Base-by-base conservation (phyloP, 2,797 vertebrate genomes). In the Eulemur albifrons region DNA sequence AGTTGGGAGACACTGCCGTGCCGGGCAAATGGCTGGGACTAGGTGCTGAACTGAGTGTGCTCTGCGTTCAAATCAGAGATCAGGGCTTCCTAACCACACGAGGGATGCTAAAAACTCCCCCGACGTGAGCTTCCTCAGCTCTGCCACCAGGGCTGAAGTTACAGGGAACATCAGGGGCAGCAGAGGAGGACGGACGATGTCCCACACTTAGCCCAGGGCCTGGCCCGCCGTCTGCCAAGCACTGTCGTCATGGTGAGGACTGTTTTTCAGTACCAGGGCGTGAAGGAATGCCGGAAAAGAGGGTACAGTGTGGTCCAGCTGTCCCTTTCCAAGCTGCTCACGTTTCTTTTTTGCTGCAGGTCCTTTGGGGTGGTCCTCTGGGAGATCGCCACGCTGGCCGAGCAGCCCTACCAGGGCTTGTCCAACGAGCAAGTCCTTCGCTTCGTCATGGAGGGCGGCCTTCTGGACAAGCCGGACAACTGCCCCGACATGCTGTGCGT, bases 381-480 rank as follows among this genome's bases (percentile, higher is more conserved):
- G 99, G 99, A 99, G 98, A 99, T 99, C 0, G 99, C 99, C 87
- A 99, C 99, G 0, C 98, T 99, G 91, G 99, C 99, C 0, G 99
- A 99, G 97, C 99, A 99, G 98, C 99, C 99, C 0, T 99, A 99
- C 98, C 99, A 99, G 98, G 99, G 99, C 97, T 99, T 99, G 99
- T 99, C 99, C 98, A 99, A 99, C 2, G 99, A 99, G 94, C 99
- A 99, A 98, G 99, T 99, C 96, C 99, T 99, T 92, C 99, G 99
- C 96, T 99, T 99, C 2, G 99, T 99, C 98, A 99, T 99, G 99
- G 99, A 99, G 90, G 99, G 99, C 17, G 99, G 99, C 72, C 99
- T 99, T 94, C 98, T 99, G 99, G 99, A 99, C 94, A 99, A 99
- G 97, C 99, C 99, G 0, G 99, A 99, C 98, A 99, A 99, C 97